Evolutionary conservation across 2,888 invertebrate genomes (phyloP).

Genomic region (Eumacrocentrus americanus): DNA sequence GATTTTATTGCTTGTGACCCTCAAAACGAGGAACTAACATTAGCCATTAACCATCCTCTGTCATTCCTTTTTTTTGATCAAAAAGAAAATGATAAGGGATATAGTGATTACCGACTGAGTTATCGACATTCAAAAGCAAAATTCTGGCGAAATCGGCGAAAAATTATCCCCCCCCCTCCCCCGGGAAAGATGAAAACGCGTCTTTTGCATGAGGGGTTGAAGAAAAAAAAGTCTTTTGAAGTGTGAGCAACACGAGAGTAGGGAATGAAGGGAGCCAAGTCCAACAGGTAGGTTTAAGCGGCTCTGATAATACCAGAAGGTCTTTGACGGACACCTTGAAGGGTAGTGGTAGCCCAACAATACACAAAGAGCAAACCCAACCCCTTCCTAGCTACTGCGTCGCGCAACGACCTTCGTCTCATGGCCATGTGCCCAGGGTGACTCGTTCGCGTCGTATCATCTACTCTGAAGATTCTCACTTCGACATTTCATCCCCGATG

Average conservation of each 20-base stretch:
- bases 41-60: too few species aligned
- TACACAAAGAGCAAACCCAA: conserved; percentile 21
- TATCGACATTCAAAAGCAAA: too few species aligned
- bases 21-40: too few species aligned
- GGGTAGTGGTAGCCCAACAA: background rate
- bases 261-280: background rate
- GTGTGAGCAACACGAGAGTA: background rate
- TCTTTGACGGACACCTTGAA: conserved; percentile 22
- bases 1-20: conserved; percentile 32
- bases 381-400: too few species aligned
- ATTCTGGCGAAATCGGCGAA: too few species aligned
- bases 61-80: too few species aligned
- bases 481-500: conserved; percentile 4
- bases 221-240: background rate
- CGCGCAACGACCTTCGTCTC: too few species aligned
- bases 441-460: background rate
- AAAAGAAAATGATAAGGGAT: background rate
- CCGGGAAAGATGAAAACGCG: too few species aligned
- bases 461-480: conserved; percentile 7
- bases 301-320: conserved; percentile 5
- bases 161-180: too few species aligned
- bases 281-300: conserved; percentile 26
- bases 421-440: too few species aligned
- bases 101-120: too few species aligned
- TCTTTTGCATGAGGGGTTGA: too few species aligned